Evolutionary conservation across 2,888 invertebrate species (phyloP).

Genomic region (Hyles lineata): DNA sequence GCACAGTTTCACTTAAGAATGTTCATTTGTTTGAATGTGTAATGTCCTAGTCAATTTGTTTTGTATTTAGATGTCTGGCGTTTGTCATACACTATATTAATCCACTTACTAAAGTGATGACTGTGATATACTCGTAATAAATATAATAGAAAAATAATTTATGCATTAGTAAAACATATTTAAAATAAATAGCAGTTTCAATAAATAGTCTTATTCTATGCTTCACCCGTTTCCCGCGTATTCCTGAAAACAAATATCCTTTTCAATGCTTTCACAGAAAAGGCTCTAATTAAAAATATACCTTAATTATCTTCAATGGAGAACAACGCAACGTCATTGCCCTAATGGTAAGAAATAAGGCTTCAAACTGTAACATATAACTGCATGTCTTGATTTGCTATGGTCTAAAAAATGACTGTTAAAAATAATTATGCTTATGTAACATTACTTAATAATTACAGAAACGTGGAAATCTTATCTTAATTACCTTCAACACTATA

Average conservation of each 20-base stretch:
- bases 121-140: constrained; percentile 83
- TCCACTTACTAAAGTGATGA: constrained; percentile 82
- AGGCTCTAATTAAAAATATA: not conserved
- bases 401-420: too few relatives aligned
- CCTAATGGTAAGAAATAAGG: too few relatives aligned
- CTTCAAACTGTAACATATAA: not conserved
- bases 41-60: constrained; percentile 41
- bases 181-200: constrained; percentile 51
- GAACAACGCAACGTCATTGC: too few relatives aligned
- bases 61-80: constrained; percentile 29
- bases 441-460: not conserved
- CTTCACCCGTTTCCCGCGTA: not conserved
- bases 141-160: constrained; percentile 61
- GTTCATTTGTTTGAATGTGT: constrained; percentile 41
- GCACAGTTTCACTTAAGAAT: constrained; percentile 41
- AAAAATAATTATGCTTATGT: not conserved
- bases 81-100: constrained; percentile 55
- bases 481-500: constrained; percentile 6
- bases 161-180: constrained; percentile 75
- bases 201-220: constrained; percentile 29
- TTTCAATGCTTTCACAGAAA: not conserved
- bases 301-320: too few relatives aligned
- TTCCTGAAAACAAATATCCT: not conserved
- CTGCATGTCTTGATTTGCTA: not conserved
- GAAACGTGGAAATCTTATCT: not conserved